Conservation (phyloP, 2,113 vertebrate genomes). For the Sigmodon hispidus region DNA sequence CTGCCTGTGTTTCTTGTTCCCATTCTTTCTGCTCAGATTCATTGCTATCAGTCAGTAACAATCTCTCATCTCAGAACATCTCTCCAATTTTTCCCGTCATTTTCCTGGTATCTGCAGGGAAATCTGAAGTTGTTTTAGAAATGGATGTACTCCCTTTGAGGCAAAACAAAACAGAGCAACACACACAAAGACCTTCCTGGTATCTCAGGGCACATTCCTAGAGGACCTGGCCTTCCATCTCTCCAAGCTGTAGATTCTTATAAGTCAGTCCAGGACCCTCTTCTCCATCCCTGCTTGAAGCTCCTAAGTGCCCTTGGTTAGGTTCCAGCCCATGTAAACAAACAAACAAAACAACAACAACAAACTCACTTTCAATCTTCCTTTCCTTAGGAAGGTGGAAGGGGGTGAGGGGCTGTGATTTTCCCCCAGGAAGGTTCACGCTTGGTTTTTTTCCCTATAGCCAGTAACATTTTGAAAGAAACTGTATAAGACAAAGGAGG, state of each 20-base stretch:
- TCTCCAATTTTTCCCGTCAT: background rate
- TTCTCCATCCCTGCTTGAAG: background rate
- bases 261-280: background rate
- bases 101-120: background rate
- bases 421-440: background rate
- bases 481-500: background rate
- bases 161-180: background rate
- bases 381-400: background rate
- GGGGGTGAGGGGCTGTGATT: background rate
- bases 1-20: background rate
- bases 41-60: background rate
- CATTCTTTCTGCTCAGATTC: background rate
- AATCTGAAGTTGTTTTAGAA: background rate
- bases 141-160: background rate
- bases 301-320: background rate
- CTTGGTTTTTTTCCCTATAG: fast-evolving
- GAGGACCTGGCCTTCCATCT: background rate
- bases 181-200: background rate
- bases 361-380: background rate
- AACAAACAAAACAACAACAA: background rate
- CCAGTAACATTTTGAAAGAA: background rate
- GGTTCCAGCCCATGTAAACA: background rate
- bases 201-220: background rate
- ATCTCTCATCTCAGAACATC: background rate
- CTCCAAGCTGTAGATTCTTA: background rate